Evolutionary conservation across 2,113 vertebrate species (phyloP).

Genomic region (Morphnarchus princeps): DNA sequence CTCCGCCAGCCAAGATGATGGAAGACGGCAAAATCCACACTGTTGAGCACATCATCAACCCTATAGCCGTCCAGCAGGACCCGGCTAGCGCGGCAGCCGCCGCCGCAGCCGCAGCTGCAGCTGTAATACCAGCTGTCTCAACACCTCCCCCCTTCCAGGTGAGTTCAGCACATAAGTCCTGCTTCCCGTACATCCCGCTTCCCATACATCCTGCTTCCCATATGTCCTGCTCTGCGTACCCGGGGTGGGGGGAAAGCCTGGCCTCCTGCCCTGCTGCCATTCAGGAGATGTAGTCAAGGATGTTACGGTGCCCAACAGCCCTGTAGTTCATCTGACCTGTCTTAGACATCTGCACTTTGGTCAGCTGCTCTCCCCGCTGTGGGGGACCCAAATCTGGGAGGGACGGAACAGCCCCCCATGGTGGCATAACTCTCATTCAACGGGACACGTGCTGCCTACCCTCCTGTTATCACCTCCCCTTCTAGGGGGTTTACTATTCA

Average conservation of each 20-base stretch:
- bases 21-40: constrained; percentile 94
- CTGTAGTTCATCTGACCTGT: neutral
- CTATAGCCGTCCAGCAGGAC: constrained; percentile 90
- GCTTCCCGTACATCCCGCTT: neutral
- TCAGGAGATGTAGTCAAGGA: neutral
- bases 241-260: neutral
- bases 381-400: neutral
- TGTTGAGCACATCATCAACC: constrained; percentile 93
- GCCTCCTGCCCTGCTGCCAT: neutral
- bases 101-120: constrained; percentile 37
- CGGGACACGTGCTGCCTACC: accelerated
- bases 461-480: neutral
- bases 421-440: neutral
- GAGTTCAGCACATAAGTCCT: neutral
- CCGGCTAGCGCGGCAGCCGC: constrained; percentile 72
- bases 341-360: neutral
- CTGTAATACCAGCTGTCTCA: constrained; percentile 87
- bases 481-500: neutral
- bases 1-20: constrained; percentile 86
- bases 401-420: neutral
- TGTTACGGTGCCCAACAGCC: neutral
- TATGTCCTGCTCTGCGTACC: neutral
- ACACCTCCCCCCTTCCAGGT: constrained; percentile 97
- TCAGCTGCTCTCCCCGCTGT: accelerated
- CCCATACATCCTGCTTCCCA: neutral